phyloP scores from a whole-genome alignment of 2,113 vertebrate genomes.

The Xiphophorus maculatus region DNA sequence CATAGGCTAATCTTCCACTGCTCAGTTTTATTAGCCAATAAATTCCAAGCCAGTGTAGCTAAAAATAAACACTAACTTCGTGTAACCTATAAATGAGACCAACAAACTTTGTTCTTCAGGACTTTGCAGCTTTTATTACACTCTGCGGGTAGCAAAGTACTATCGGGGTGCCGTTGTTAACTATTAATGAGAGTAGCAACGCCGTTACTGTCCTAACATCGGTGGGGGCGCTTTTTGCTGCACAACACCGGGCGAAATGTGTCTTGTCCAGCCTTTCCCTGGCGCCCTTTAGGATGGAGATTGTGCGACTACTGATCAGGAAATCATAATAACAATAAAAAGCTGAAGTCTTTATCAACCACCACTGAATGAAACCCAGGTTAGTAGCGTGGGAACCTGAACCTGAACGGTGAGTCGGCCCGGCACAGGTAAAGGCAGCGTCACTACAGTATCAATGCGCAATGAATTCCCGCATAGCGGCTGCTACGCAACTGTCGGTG shows the following conservation, averaged over 20 bases:
- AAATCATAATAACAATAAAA: neutral
- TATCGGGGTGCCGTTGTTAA: too few species aligned
- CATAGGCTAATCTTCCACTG: neutral
- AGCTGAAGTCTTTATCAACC: neutral
- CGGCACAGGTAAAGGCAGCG: conserved; percentile 39
- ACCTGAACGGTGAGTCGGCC: neutral
- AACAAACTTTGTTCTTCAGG: neutral
- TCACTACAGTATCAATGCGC: conserved; percentile 51
- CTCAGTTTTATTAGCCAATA: neutral
- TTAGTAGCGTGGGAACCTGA: neutral
- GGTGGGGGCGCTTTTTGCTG: neutral
- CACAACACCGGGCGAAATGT: neutral
- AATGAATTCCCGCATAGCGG: conserved; percentile 57
- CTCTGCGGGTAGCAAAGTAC: neutral
- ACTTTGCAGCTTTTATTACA: neutral
- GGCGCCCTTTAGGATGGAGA: neutral
- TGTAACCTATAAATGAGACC: neutral
- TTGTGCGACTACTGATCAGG: neutral
- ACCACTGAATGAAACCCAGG: neutral
- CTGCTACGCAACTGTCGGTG: conserved; percentile 4
- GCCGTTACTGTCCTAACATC: too few species aligned
- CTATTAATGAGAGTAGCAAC: too few species aligned
- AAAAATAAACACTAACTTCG: neutral
- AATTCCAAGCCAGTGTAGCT: neutral
- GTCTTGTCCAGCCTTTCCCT: neutral